Conservation (phyloP, 2,888 invertebrate genomes). For the Drosophila flavopinicola region DNA sequence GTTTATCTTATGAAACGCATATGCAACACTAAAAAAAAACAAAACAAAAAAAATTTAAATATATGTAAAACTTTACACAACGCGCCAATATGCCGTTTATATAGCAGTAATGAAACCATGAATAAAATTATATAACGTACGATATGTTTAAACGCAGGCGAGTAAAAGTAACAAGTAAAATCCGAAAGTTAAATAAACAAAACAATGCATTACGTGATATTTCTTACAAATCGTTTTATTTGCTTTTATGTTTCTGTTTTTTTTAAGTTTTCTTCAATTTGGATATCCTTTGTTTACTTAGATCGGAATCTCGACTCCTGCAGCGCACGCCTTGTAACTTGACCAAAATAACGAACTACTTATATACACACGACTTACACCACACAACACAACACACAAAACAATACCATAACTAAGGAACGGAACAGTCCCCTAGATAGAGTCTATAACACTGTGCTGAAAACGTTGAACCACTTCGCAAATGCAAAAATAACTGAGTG, state of each 20-base stretch:
- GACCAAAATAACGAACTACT: constrained; percentile 59
- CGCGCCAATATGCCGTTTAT: constrained; percentile 31
- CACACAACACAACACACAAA: constrained; percentile 1
- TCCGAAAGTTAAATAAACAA: constrained; percentile 65
- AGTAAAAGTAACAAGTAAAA: constrained; percentile 40
- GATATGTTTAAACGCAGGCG: constrained; percentile 39
- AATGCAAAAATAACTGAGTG: constrained; percentile 40
- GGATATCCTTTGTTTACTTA: constrained; percentile 12
- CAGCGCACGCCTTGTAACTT: constrained; percentile 64
- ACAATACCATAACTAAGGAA: constrained; percentile 21
- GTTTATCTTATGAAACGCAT: constrained; percentile 66
- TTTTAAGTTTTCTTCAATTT: constrained; percentile 1
- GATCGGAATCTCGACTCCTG: no score
- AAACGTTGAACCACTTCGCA: constrained; percentile 15
- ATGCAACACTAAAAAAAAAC: constrained; percentile 41
- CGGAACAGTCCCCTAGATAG: constrained; percentile 29
- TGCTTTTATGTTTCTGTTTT: constrained; percentile 12
- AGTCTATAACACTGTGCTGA: constrained; percentile 10
- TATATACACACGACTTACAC: constrained; percentile 2
- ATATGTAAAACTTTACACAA: constrained; percentile 51
- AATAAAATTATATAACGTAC: constrained; percentile 33
- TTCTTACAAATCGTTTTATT: constrained; percentile 74
- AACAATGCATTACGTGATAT: constrained; percentile 78
- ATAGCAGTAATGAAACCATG: constrained; percentile 35
- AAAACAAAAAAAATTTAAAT: neutral